Percentiles rank a stretch among this genome's conserved stretches.
phyloP scores from a whole-genome alignment of 2,888 invertebrate genomes.

The Mythimna albipuncta region DNA sequence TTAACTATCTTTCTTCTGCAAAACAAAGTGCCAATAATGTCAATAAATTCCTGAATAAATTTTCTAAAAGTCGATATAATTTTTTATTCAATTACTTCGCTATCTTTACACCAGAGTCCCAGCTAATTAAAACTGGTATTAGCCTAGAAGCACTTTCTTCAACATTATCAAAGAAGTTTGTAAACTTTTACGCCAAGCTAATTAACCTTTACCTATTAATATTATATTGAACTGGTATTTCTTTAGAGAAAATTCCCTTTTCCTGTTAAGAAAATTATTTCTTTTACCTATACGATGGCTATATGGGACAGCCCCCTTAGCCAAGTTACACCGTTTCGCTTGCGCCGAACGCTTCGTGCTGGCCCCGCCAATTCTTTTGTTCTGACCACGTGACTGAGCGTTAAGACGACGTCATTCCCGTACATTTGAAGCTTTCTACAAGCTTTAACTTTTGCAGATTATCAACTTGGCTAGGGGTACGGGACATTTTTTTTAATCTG shows the following conservation, averaged over 20 bases:
- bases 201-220: conserved; percentile 18
- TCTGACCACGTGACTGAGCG: no score
- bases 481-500: no score
- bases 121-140: conserved; percentile 34
- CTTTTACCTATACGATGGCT: neutral
- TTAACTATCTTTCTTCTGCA: no score
- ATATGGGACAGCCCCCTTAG: no score
- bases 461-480: no score
- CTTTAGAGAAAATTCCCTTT: neutral
- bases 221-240: neutral
- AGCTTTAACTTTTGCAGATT: no score
- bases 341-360: no score
- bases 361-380: no score
- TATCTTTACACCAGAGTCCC: neutral
- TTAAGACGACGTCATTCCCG: no score
- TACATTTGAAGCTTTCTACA: no score
- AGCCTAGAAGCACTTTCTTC: neutral
- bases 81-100: neutral
- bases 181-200: conserved; percentile 28
- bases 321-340: no score
- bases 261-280: neutral
- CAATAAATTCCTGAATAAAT: neutral
- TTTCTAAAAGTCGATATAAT: neutral
- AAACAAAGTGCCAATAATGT: no score
- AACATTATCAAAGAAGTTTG: conserved; percentile 23